These are phyloP conservation scores for Ptyas mucosa DNA, from an alignment of 2,113 vertebrate genomes.

Conservation along the genomic window DNA sequence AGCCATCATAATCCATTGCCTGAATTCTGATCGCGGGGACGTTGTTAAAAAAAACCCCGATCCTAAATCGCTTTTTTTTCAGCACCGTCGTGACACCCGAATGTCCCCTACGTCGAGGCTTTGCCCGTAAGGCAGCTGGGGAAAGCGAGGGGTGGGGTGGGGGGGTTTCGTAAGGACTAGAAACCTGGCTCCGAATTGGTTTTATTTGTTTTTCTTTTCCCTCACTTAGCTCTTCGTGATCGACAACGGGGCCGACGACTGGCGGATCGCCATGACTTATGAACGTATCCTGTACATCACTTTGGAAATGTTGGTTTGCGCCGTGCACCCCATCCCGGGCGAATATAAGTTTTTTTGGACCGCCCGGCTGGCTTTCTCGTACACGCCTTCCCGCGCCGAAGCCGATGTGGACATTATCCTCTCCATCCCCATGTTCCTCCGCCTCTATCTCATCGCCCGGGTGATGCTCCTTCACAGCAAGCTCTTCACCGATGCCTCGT, in stretches of 20 bases:
- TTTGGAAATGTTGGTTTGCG: constrained; percentile 95
- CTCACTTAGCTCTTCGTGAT: constrained; percentile 88
- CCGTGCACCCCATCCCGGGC: constrained; percentile 93
- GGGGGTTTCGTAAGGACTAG: neutral
- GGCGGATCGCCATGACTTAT: constrained; percentile 97
- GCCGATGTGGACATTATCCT: constrained; percentile 98
- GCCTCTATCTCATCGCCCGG: constrained; percentile 95
- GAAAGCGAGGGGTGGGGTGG: neutral
- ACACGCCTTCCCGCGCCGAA: constrained; percentile 87
- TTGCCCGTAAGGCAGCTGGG: too few relatives aligned
- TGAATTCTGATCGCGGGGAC: too few relatives aligned
- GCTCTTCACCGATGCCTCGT: constrained; percentile 85
- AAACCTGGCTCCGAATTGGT: neutral
- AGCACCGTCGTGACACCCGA: accelerated
- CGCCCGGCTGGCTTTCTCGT: constrained; percentile 93
- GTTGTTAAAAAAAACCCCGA: neutral
- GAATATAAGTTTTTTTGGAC: constrained; percentile 98
- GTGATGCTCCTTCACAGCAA: constrained; percentile 99
- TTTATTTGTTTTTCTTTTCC: accelerated
- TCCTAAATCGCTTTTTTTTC: neutral
- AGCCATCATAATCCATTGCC: too few relatives aligned
- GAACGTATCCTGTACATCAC: constrained; percentile 93
- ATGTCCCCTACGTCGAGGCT: accelerated
- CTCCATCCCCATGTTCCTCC: constrained; percentile 97
- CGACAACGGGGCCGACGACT: constrained; percentile 97